Evolutionary conservation across 2,113 vertebrate species (phyloP).

Genomic region (Sylvietta virens): DNA sequence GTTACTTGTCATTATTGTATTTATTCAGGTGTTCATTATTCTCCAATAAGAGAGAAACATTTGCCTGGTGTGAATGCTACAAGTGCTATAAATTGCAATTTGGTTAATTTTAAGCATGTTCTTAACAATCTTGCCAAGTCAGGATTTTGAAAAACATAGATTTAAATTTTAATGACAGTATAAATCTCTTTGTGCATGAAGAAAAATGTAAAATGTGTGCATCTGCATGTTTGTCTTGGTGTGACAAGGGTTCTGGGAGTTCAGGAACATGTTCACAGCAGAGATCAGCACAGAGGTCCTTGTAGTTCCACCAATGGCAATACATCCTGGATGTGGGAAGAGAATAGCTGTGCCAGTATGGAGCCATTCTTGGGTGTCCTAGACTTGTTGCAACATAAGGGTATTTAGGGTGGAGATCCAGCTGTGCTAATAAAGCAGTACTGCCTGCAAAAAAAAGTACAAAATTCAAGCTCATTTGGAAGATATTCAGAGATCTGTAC

Average conservation of each 20-base stretch:
- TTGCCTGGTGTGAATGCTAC: not conserved
- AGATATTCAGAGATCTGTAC: not conserved
- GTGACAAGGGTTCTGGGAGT: not conserved
- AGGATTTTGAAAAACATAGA: not conserved
- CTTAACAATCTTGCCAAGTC: not conserved
- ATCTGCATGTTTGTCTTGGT: not conserved
- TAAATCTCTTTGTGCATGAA: not conserved
- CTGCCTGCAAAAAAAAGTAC: not conserved
- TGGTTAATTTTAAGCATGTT: not conserved
- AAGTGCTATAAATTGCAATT: not conserved
- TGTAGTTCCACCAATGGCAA: not conserved
- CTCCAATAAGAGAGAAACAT: not conserved
- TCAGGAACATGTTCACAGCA: not conserved
- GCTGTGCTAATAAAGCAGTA: not conserved
- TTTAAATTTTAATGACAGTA: not conserved
- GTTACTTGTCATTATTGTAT: not conserved
- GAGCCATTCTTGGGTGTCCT: not conserved
- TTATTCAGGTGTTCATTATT: not conserved
- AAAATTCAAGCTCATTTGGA: not conserved
- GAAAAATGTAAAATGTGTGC: not conserved
- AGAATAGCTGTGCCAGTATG: not conserved
- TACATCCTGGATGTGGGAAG: not conserved
- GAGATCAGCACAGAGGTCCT: not conserved
- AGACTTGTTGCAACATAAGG: not conserved
- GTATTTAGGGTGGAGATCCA: not conserved